Evolutionary conservation across 2,797 vertebrate genomes (phyloP).

Genomic region (Antrozous pallidus): DNA sequence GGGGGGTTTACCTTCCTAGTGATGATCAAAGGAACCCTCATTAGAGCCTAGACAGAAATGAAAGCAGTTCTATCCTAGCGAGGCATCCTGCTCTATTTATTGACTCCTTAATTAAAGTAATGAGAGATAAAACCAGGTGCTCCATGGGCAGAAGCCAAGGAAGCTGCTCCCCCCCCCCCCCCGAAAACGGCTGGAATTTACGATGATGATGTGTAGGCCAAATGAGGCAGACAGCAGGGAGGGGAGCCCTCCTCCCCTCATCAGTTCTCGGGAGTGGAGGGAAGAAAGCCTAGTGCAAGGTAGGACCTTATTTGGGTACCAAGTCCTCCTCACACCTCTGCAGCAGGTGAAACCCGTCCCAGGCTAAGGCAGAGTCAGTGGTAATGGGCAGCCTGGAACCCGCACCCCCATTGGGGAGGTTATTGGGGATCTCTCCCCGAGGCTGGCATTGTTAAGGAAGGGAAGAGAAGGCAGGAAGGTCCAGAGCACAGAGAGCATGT

Average conservation of each 20-base stretch:
- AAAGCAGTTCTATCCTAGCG: constrained; percentile 18
- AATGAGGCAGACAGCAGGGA: neutral
- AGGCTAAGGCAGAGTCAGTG: neutral
- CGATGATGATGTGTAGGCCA: neutral
- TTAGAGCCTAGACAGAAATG: neutral
- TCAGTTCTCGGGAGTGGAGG: neutral
- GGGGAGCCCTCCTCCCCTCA: no score
- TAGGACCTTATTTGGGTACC: neutral
- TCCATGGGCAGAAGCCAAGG: neutral
- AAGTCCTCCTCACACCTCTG: neutral
- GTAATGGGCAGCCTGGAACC: neutral
- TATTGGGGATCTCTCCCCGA: neutral
- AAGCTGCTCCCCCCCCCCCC: neutral
- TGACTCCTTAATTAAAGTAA: constrained; percentile 55
- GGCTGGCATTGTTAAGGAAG: neutral
- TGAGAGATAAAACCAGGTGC: constrained; percentile 43
- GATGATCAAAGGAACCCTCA: neutral
- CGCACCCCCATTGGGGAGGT: neutral
- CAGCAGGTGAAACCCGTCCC: neutral
- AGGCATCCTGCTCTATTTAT: constrained; percentile 42
- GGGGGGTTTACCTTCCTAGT: neutral
- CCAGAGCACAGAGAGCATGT: neutral
- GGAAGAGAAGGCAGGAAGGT: neutral
- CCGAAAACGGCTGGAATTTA: neutral
- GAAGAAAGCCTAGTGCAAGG: neutral